phyloP scores from a whole-genome alignment of 2,888 invertebrate species.

The Chloroclysta siterata region DNA sequence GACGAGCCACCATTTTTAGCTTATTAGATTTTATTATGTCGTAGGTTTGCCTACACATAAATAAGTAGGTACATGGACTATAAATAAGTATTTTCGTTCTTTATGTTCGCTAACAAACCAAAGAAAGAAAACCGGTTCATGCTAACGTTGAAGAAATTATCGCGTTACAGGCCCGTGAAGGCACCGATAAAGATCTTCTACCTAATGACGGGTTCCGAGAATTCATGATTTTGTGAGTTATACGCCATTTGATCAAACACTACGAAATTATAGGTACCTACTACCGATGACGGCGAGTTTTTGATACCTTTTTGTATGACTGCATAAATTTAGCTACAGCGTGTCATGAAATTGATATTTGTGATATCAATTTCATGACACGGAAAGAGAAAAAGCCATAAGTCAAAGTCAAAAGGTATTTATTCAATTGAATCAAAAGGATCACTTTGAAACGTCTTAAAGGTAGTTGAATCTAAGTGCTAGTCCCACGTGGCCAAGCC shows the following conservation, averaged over 20 bases:
- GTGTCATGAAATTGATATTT: conserved; percentile 4
- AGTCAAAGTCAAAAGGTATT: too few relatives aligned
- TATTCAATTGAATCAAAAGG: too few relatives aligned
- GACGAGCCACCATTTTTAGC: too few relatives aligned
- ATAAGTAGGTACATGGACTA: too few relatives aligned
- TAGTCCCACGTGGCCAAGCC: too few relatives aligned
- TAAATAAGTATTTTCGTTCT: too few relatives aligned
- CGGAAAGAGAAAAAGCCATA: background rate
- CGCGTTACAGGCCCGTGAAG: conserved; percentile 55
- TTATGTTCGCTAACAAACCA: background rate
- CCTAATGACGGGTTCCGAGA: conserved; percentile 58
- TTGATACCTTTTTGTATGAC: conserved; percentile 31
- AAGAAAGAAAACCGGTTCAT: conserved; percentile 13
- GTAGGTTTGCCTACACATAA: too few relatives aligned
- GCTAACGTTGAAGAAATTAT: conserved; percentile 57
- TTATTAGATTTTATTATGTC: too few relatives aligned
- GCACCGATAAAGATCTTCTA: conserved; percentile 53
- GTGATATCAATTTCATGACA: too few relatives aligned
- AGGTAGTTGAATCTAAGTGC: too few relatives aligned
- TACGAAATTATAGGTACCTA: conserved; percentile 17
- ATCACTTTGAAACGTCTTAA: too few relatives aligned
- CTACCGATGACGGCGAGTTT: conserved; percentile 12
- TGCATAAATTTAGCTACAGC: conserved; percentile 35
- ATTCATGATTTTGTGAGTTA: conserved; percentile 59
- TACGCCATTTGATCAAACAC: conserved; percentile 34